Evolutionary conservation across 2,888 invertebrate species (phyloP).

Genomic region (Calliphora vomitoria): DNA sequence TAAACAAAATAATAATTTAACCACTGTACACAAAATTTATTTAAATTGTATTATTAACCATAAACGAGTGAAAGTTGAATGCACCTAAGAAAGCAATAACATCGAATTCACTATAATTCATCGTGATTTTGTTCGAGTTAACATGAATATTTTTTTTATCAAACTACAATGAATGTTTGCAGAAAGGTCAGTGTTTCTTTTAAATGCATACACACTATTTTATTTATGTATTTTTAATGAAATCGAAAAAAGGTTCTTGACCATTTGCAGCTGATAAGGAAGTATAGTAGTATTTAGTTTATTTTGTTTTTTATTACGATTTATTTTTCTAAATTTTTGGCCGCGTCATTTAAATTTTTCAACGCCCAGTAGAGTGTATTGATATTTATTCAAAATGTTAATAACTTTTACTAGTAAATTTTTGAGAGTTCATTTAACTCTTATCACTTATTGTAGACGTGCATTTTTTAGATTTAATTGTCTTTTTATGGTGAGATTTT

Average conservation of each 20-base stretch:
- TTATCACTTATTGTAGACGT: slow-evolving; percentile 45
- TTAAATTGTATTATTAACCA: not conserved
- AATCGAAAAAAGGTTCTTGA: slow-evolving; percentile 26
- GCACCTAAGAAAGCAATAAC: slow-evolving; percentile 22
- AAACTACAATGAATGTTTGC: slow-evolving; percentile 5
- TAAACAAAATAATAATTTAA: slow-evolving; percentile 18
- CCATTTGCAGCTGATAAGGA: not conserved
- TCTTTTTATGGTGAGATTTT: slow-evolving; percentile 24
- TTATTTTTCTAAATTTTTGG: slow-evolving; percentile 23
- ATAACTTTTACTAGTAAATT: slow-evolving; percentile 10
- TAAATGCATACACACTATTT: not conserved
- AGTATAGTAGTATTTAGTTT: not conserved
- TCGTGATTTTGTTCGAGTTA: slow-evolving; percentile 19
- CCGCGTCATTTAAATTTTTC: not conserved
- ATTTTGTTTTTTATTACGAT: slow-evolving; percentile 23
- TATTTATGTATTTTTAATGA: slow-evolving; percentile 7
- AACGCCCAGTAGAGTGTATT: not conserved
- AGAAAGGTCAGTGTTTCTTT: slow-evolving; percentile 63
- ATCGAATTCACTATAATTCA: slow-evolving; percentile 10
- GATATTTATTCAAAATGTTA: slow-evolving; percentile 11
- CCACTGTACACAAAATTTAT: slow-evolving; percentile 14
- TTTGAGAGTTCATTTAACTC: slow-evolving; percentile 55
- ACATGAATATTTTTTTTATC: not conserved
- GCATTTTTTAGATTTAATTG: slow-evolving; percentile 27
- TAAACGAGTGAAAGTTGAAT: slow-evolving; percentile 41